Percentiles rank a stretch among this genome's conserved stretches.
phyloP scores from a whole-genome alignment of 2,888 invertebrate genomes.

The Chymomyza fuscimana region DNA sequence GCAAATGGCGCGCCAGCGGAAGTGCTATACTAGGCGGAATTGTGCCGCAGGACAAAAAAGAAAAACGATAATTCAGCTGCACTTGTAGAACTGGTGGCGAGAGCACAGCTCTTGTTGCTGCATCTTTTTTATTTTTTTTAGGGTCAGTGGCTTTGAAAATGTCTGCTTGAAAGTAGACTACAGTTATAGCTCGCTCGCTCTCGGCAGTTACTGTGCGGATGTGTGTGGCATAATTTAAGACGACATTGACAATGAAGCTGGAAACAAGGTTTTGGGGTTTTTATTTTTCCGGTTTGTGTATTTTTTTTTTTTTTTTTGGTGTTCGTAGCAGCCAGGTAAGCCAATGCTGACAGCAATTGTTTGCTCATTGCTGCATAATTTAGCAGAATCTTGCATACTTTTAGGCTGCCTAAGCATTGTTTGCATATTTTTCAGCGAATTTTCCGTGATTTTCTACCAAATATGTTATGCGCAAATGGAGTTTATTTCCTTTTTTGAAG shows the following conservation, averaged over 20 bases:
- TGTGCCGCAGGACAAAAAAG: slow-evolving; percentile 62
- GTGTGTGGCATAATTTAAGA: slow-evolving; percentile 65
- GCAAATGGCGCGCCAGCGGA: slow-evolving; percentile 49
- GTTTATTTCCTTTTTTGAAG: background rate
- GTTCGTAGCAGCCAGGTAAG: slow-evolving; percentile 11
- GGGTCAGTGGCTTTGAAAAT: slow-evolving; percentile 74
- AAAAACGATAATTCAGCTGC: slow-evolving; percentile 57
- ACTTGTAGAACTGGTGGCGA: slow-evolving; percentile 47
- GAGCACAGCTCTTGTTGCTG: slow-evolving; percentile 41
- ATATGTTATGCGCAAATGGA: background rate
- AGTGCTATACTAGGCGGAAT: slow-evolving; percentile 66
- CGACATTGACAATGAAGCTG: slow-evolving; percentile 73
- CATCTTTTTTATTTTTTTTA: slow-evolving; percentile 42
- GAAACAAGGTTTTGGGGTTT: background rate
- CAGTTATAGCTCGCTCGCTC: slow-evolving; percentile 24
- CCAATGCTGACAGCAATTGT: slow-evolving; percentile 62
- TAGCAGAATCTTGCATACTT: slow-evolving; percentile 53
- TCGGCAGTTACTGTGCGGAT: slow-evolving; percentile 7
- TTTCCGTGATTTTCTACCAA: slow-evolving; percentile 14
- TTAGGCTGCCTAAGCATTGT: slow-evolving; percentile 63
- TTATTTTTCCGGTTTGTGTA: too few relatives aligned
- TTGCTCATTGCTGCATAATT: slow-evolving; percentile 71
- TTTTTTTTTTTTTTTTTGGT: background rate
- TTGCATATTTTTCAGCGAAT: slow-evolving; percentile 69
- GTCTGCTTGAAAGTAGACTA: slow-evolving; percentile 62